Evolutionary conservation across 2,797 vertebrate species (phyloP).

Genomic region (Rhinoraja longicauda): DNA sequence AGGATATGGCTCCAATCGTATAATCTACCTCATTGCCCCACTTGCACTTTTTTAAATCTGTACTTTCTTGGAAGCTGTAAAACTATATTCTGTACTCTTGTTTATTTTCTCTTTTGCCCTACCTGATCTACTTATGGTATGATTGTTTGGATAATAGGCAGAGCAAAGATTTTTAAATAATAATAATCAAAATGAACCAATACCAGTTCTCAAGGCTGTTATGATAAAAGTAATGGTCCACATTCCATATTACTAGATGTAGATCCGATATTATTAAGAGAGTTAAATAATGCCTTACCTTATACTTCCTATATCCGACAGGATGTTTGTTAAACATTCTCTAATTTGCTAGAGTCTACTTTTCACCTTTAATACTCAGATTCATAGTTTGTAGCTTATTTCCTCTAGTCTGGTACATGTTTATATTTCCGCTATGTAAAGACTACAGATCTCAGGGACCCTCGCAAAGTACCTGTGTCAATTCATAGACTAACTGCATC

Average conservation of each 20-base stretch:
- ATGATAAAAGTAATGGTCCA: neutral
- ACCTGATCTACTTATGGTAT: too few species aligned
- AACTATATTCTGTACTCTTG: too few species aligned
- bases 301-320: neutral
- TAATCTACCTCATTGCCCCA: too few species aligned
- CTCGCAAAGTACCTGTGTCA: neutral
- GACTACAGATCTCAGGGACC: neutral
- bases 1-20: too few species aligned
- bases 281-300: neutral
- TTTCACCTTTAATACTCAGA: neutral
- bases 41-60: too few species aligned
- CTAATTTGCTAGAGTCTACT: neutral
- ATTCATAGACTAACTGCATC: neutral
- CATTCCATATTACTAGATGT: too few species aligned
- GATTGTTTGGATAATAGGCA: too few species aligned
- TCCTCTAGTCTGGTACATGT: neutral
- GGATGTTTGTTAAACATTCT: neutral
- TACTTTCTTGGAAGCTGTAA: too few species aligned
- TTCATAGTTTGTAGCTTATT: neutral
- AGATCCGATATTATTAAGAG: neutral
- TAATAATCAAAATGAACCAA: too few species aligned
- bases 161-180: too few species aligned
- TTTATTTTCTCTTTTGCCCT: too few species aligned
- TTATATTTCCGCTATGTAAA: neutral
- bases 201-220: too few species aligned